A percentile compares a stretch with the other conserved stretches of the same genome.
These are phyloP conservation scores for Oryzias celebensis DNA, from an alignment of 2,113 vertebrate species.

Conservation along the genomic window DNA sequence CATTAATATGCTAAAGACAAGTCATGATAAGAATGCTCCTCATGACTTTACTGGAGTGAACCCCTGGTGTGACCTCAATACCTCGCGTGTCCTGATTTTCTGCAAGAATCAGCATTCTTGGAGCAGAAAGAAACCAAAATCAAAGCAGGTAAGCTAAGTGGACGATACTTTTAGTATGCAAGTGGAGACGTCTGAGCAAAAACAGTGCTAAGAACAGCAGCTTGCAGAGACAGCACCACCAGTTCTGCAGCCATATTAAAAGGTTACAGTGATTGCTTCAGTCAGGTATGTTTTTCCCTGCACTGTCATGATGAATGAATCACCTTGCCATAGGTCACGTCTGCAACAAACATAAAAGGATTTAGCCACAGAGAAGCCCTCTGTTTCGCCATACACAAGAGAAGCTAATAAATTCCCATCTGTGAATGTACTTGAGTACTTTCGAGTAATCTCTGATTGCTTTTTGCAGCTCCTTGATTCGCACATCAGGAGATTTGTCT, in stretches of 20 bases:
- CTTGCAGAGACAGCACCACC: slow-evolving; percentile 22
- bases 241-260: slow-evolving; percentile 21
- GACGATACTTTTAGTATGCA: slow-evolving; percentile 36
- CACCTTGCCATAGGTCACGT: slow-evolving; percentile 69
- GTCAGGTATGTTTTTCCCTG: slow-evolving; percentile 54
- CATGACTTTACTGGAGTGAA: slow-evolving; percentile 31
- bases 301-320: slow-evolving; percentile 65
- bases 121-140: not conserved
- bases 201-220: slow-evolving; percentile 62
- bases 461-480: slow-evolving; percentile 11
- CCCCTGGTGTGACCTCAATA: slow-evolving; percentile 31
- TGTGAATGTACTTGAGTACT: slow-evolving; percentile 25
- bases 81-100: slow-evolving; percentile 54
- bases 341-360: slow-evolving; percentile 29
- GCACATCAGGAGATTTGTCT: slow-evolving; percentile 24
- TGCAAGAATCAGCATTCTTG: slow-evolving; percentile 37
- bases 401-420: slow-evolving; percentile 4
- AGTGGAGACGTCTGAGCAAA: slow-evolving; percentile 55
- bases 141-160: slow-evolving; percentile 2
- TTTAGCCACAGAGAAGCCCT: slow-evolving; percentile 19
- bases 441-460: slow-evolving; percentile 36
- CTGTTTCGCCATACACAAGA: slow-evolving; percentile 8
- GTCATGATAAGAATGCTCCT: slow-evolving; percentile 7
- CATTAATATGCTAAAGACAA: slow-evolving; percentile 13
- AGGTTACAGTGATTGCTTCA: slow-evolving; percentile 49